Base-by-base conservation (phyloP, 1,140 invertebrate species). In the Manduca sexta region DNA sequence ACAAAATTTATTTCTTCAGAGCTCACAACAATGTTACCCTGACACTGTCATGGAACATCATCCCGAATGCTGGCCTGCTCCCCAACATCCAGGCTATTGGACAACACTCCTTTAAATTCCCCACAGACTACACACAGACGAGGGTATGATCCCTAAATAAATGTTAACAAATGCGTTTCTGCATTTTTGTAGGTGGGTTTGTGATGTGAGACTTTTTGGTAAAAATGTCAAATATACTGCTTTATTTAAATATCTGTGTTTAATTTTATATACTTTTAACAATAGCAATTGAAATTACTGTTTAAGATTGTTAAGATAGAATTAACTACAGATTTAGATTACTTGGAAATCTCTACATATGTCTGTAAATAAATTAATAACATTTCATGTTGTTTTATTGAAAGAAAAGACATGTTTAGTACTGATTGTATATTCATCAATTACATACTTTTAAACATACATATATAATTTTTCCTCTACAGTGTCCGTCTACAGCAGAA, bases 41-140 rank as follows among this genome's bases (percentile, higher is more conserved):
- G 41, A 94, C 92, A n/a, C 81, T 99, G 11, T 96, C 95, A 0
- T 99, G 97, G 96, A 99, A 99, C 84, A 95, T 99, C 30, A 97
- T 99, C 60, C 98, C 98, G 33, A 99, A 99, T 89, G 97, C 98
- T 64, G 98, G 98, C 33, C 88, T 95, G 45, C 86, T 99, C 48
- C 97, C 96, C 16, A 95, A 93, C 64, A 90, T 98, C 29, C 90
- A 91, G 81, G 93, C 94, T 11, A 86, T 90, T 63, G 96, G 95
- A 40, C 90, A 89, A 51, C 95, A 98, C 77, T 90, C 90, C 40
- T 97, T 99, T 77, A 89, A 90, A 79, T 98, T 99, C 75, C 97
- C 97, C 14, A 84, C 89, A 50, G 93, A 97, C 66, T 98, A 98
- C 78, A 93, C 94, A 26, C 90, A 90, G 46, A 89, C 91, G 30